Conservation (phyloP, 2,888 invertebrate species). For the Drosophila vallismaia region DNA sequence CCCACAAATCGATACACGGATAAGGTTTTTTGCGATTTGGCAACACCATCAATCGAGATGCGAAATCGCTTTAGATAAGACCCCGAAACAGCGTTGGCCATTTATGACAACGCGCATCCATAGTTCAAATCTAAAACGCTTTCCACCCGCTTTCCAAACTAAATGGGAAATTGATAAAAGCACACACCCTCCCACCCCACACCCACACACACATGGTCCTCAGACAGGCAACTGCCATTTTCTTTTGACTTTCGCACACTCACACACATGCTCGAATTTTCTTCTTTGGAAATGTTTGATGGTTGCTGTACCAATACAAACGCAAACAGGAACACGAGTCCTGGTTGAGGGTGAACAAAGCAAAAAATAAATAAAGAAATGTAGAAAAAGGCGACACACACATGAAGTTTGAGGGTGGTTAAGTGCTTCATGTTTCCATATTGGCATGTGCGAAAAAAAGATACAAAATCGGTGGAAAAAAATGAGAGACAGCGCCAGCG, state of each 20-base stretch:
- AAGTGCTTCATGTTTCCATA: constrained; percentile 61
- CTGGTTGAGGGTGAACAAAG: constrained; percentile 62
- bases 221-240: constrained; percentile 64
- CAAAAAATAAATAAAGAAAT: constrained; percentile 43
- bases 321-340: constrained; percentile 49
- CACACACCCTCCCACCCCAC: constrained; percentile 14
- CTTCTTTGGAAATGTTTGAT: constrained; percentile 74
- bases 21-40: constrained; percentile 15
- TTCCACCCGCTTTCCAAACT: constrained; percentile 62
- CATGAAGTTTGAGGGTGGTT: constrained; percentile 46
- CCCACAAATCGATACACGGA: constrained; percentile 28
- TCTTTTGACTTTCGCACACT: constrained; percentile 65
- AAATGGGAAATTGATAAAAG: constrained; percentile 66
- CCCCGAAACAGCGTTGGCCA: constrained; percentile 53
- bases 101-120: constrained; percentile 65
- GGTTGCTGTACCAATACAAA: constrained; percentile 81
- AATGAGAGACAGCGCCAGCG: constrained; percentile 37
- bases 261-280: constrained; percentile 55
- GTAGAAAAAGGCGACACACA: constrained; percentile 56
- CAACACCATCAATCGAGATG: constrained; percentile 63
- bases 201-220: constrained; percentile 9
- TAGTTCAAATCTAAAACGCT: constrained; percentile 72
- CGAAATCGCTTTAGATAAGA: constrained; percentile 71
- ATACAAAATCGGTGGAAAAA: constrained; percentile 12
- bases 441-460: constrained; percentile 74